A percentile compares a stretch with the other conserved stretches of the same genome.
Evolutionary conservation across 1,140 invertebrate genomes (phyloP).

Genomic region (Mercenaria mercenaria): DNA sequence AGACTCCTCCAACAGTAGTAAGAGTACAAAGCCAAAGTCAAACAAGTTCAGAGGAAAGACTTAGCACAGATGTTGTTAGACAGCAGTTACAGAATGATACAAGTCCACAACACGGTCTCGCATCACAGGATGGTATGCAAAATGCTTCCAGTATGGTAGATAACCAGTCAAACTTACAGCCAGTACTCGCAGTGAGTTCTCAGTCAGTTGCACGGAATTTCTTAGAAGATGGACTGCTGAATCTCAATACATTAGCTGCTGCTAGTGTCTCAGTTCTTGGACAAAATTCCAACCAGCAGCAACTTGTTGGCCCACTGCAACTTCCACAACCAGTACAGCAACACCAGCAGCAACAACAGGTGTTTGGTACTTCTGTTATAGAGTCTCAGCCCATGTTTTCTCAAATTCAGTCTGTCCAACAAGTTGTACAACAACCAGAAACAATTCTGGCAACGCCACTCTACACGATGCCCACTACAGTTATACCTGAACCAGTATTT

Average conservation of each 20-base stretch:
- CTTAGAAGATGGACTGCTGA: slow-evolving; percentile 1
- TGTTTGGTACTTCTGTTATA: neutral
- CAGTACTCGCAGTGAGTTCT: neutral
- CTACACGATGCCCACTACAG: slow-evolving; percentile 6
- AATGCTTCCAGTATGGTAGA: neutral
- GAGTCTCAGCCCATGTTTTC: neutral
- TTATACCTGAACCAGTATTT: neutral
- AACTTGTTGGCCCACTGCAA: neutral
- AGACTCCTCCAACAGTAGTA: neutral
- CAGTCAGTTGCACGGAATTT: neutral
- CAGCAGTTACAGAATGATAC: neutral
- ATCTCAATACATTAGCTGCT: slow-evolving; percentile 44
- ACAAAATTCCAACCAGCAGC: neutral
- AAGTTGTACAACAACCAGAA: slow-evolving; percentile 4
- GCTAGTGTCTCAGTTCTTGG: slow-evolving; percentile 34
- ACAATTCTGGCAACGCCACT: slow-evolving; percentile 26
- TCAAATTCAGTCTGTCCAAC: slow-evolving; percentile 1
- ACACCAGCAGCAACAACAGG: neutral
- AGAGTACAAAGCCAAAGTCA: neutral
- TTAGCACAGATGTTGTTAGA: neutral
- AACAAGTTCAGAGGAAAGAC: neutral
- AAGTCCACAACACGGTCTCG: neutral
- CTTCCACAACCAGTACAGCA: neutral
- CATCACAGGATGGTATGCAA: neutral
- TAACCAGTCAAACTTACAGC: neutral